phyloP scores from a whole-genome alignment of 2,797 vertebrate genomes.

The Falco peregrinus region DNA sequence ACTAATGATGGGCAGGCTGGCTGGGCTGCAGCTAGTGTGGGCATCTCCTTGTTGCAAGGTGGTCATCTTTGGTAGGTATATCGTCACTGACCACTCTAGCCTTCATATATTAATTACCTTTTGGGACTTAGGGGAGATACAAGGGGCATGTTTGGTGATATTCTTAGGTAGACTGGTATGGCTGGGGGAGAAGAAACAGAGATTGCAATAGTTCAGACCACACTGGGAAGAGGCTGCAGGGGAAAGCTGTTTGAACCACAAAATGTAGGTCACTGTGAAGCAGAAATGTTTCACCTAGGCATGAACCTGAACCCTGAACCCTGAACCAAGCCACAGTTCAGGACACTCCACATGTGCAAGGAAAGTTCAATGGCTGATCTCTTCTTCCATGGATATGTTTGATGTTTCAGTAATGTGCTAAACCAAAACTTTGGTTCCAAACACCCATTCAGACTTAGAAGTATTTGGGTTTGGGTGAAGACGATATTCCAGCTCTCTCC shows the following conservation, averaged over 20 bases:
- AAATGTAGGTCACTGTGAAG: not conserved
- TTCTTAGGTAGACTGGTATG: not conserved
- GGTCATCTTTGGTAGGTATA: not conserved
- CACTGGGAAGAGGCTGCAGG: not conserved
- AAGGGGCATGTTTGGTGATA: not conserved
- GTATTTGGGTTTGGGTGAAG: not conserved
- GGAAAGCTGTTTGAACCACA: not conserved
- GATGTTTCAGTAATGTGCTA: not conserved
- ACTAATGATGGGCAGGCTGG: not conserved
- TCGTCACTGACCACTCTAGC: not conserved
- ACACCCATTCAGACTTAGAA: not conserved
- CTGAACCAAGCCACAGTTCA: not conserved
- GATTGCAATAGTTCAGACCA: not conserved
- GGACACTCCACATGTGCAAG: accelerated
- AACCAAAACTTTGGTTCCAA: not conserved
- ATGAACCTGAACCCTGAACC: not conserved
- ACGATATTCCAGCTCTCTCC: not conserved
- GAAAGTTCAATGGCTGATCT: not conserved
- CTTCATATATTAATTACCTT: not conserved
- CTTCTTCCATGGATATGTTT: not conserved
- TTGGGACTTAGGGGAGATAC: not conserved
- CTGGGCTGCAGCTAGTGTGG: not conserved
- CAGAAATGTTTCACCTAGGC: not conserved
- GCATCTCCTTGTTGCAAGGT: not conserved
- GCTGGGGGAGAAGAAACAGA: not conserved